Evolutionary conservation across 2,797 vertebrate species (phyloP), one percentile per base, ranked within the genome.

Genomic region (Clamator glandarius): DNA sequence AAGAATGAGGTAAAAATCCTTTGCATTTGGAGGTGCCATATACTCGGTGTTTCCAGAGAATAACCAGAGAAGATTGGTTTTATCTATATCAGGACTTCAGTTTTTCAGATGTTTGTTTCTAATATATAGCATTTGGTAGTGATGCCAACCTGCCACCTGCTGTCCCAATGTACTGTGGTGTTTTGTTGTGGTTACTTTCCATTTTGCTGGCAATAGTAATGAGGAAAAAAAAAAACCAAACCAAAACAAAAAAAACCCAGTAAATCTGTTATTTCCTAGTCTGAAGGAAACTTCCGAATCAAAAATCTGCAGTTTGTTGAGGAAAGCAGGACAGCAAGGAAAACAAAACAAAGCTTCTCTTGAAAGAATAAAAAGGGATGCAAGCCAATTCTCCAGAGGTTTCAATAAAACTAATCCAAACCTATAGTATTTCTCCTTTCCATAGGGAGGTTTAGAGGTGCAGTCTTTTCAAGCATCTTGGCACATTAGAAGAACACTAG

Each of bases 1-100:
- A 84, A 92, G 85, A 90, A 95, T 55, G 72, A 89, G 50, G 76
- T 89, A 94, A 84, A 91, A 87, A 52, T 68, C 58, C 84, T 68
- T 89, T 48, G 58, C 39, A 66, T 48, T 84, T 76, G 74, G 70
- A 86, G 59, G 46, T 58, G 82, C 64, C 76, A 84, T 5, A 39
- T 4, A 29, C 21, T 93, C 82, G 12, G 5, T 57, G 46, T 62
- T 80, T 75, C 44, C 68, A 77, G 46, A 68, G 12, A 35, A 68
- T 39, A 92, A 73, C 58, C 70, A 72, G 69, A 70, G 25, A 76
- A 68, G 29, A 23, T 84, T 55, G 7, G 0, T 72, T 92, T 79
- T 35, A 78, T 44, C 58, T 69, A 39, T 11, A 44, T 0, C 55
- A 39, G 54, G 87, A 93, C 70, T 52, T 35, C 39, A 46, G 39